Evolutionary conservation across 1,140 invertebrate species (phyloP).

Genomic region (Caerostris extrusa): DNA sequence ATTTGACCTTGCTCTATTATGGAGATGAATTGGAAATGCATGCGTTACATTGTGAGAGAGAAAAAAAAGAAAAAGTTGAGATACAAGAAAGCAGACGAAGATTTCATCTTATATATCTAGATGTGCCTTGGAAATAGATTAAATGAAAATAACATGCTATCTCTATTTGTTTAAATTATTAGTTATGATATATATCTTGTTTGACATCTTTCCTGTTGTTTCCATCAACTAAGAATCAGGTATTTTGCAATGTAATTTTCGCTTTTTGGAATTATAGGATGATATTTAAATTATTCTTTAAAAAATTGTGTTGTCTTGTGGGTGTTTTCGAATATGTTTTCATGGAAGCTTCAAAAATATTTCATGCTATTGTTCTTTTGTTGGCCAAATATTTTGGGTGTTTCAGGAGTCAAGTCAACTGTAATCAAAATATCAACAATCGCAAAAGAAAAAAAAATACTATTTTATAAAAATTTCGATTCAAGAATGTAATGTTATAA

Average conservation of each 20-base stretch:
- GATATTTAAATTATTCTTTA: background rate
- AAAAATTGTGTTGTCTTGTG: background rate
- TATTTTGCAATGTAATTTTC: background rate
- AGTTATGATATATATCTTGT: background rate
- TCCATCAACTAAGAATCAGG: background rate
- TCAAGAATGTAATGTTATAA: no score
- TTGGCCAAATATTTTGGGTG: no score
- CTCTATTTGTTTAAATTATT: background rate
- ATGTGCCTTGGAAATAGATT: background rate
- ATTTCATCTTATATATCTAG: background rate
- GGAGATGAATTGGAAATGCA: background rate
- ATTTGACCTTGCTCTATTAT: conserved; percentile 4
- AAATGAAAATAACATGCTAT: background rate
- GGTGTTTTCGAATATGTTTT: background rate
- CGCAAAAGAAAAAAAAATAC: no score
- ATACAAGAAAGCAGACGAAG: background rate
- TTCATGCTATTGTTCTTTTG: no score
- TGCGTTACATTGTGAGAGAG: background rate
- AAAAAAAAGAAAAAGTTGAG: background rate
- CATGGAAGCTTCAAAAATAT: background rate
- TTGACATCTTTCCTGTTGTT: background rate
- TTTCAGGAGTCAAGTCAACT: no score
- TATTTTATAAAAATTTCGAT: no score
- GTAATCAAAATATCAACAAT: no score
- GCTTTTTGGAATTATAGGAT: background rate